Base-by-base conservation (phyloP, 1,140 invertebrate genomes). In the Cherax quadricarinatus region DNA sequence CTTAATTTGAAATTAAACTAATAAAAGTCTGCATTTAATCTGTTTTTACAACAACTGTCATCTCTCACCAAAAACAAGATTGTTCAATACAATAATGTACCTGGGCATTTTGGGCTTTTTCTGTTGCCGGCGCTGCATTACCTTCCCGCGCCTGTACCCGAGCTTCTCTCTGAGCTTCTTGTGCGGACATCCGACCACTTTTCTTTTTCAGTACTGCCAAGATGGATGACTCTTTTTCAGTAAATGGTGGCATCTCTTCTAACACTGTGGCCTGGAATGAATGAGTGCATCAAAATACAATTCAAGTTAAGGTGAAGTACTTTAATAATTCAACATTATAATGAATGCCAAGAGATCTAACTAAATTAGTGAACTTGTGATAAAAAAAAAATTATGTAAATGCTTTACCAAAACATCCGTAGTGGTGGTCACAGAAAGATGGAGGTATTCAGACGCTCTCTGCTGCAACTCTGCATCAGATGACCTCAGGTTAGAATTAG, bases 231-330 rank as follows among this genome's bases (percentile, higher is more conserved):
- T 99, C 99, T 94, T 99, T 96, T 96, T 99, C 99, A 4, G 99
- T 98, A 96, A 99, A 99, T 81, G 99, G 99, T 84, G 99, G 99
- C 99, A 99, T 99, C 96, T 99, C 99, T 96, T 99, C 99, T 85
- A 99, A 96, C 87, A 99, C 99, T 81, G 98, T 99, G 9, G 99
- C 99, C 96, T 97, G 94, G 86, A 92, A 85, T 73, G 14, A 80
- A 57, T 57, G 53, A 57, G 53, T 14, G 14, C 9, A 41, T 7
- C 53, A 57, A 57, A 14, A 57, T 57, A 57, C 6, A 1, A 57
- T 14, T 14, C 4, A 57, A 57, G 0, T 14, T 57, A 57, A 9
- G 14, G 53, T 57, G 14, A 9, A 57, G 53, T 57, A 57, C 5
- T 41, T 41, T 41, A 41, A 2, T 41, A 41, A 41, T 2, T 57